Evolutionary conservation across 2,797 vertebrate species (phyloP).

Genomic region (Muscicapa striata): DNA sequence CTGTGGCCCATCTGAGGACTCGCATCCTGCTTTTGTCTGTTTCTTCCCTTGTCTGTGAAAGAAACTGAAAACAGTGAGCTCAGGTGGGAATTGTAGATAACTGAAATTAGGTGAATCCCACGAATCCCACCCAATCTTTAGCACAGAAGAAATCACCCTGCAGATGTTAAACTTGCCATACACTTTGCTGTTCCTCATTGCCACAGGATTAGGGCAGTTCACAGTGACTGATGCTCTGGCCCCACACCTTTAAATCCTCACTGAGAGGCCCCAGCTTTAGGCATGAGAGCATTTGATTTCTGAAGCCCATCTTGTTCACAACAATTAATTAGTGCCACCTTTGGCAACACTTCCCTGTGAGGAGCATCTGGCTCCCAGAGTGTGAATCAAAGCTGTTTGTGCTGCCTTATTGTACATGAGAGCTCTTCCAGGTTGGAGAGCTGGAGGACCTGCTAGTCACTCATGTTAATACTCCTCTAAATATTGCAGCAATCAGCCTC

Average conservation of each 20-base stretch:
- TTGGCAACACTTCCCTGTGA: neutral
- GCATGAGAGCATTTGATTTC: neutral
- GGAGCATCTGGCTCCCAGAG: conserved; percentile 12
- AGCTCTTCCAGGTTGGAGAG: neutral
- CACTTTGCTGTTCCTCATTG: neutral
- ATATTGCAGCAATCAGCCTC: conserved; percentile 11
- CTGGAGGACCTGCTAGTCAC: neutral
- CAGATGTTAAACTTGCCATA: neutral
- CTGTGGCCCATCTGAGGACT: neutral
- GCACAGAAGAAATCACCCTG: neutral
- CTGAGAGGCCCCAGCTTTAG: neutral
- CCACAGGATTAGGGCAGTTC: neutral
- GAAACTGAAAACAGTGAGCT: neutral
- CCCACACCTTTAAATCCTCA: neutral
- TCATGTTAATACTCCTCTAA: neutral
- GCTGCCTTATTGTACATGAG: neutral
- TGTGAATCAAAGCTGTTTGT: neutral
- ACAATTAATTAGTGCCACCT: conserved; percentile 37
- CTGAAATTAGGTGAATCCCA: neutral
- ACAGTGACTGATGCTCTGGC: neutral
- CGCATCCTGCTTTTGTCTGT: neutral
- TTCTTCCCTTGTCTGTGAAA: neutral
- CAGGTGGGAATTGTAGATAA: neutral
- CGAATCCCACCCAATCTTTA: neutral
- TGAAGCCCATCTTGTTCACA: neutral